These are phyloP conservation scores for Pteronotus mesoamericanus DNA, from an alignment of 2,797 vertebrate genomes.

Conservation along the genomic window DNA sequence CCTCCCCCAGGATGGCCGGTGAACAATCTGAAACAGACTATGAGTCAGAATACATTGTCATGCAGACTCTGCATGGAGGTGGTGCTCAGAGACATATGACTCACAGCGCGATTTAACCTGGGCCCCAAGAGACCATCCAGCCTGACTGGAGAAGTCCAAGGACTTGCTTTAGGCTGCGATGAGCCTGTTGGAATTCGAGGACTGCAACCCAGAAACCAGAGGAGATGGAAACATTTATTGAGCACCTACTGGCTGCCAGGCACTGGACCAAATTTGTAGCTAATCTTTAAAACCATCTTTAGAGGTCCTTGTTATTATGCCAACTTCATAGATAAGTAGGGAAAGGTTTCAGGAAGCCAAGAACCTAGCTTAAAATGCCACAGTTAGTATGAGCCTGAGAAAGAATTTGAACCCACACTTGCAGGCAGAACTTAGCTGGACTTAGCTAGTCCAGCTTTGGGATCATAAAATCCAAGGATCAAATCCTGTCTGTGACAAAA, in stretches of 20 bases:
- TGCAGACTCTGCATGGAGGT: not conserved
- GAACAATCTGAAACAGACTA: not conserved
- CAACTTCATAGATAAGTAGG: not conserved
- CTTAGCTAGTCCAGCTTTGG: not conserved
- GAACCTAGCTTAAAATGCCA: not conserved
- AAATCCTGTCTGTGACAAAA: not conserved
- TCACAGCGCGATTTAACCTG: not conserved
- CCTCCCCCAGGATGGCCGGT: not conserved
- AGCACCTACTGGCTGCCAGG: not conserved
- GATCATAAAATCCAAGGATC: not conserved
- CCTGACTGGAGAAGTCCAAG: not conserved
- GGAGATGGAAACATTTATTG: not conserved
- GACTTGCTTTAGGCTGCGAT: not conserved
- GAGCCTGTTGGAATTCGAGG: not conserved
- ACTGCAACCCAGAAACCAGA: not conserved
- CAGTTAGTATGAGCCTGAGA: not conserved
- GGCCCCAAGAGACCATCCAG: not conserved
- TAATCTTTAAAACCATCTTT: slow-evolving; percentile 20
- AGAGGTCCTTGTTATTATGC: not conserved
- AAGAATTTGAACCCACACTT: not conserved
- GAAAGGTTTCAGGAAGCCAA: not conserved
- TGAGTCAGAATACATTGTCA: not conserved
- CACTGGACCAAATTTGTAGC: not conserved
- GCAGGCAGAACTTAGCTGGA: not conserved
- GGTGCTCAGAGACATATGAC: not conserved